Conservation (phyloP, 2,113 vertebrate species). For the Spilogale gracilis region DNA sequence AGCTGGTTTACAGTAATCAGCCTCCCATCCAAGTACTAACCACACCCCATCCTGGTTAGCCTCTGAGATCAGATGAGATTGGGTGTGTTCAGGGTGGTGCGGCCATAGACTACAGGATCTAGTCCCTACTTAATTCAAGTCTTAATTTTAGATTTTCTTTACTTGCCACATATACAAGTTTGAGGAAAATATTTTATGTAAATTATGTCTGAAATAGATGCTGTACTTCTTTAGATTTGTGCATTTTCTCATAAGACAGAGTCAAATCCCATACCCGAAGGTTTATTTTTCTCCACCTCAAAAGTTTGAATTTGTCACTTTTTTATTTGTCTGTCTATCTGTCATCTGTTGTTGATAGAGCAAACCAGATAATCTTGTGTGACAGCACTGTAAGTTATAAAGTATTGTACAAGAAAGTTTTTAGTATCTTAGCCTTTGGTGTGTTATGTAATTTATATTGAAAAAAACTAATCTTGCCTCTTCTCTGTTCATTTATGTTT, state of each 20-base stretch:
- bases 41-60: background rate
- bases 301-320: conserved; percentile 17
- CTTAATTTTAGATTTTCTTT: conserved; percentile 33
- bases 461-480: background rate
- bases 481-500: background rate
- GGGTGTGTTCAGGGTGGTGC: background rate
- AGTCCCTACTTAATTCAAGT: background rate
- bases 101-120: background rate
- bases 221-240: background rate
- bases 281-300: background rate
- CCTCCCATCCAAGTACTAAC: background rate
- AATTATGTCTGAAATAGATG: background rate
- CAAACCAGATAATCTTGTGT: conserved; percentile 29
- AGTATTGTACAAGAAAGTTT: background rate
- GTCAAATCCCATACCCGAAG: background rate
- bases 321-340: background rate
- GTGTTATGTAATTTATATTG: background rate
- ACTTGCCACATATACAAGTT: background rate
- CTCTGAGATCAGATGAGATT: background rate
- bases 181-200: background rate
- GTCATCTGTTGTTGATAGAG: background rate
- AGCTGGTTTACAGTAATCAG: background rate
- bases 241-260: background rate
- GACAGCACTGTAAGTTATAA: conserved; percentile 13
- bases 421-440: background rate